These are phyloP conservation scores for Harpalus rubripes DNA, from an alignment of 2,888 invertebrate species.

Conservation along the genomic window DNA sequence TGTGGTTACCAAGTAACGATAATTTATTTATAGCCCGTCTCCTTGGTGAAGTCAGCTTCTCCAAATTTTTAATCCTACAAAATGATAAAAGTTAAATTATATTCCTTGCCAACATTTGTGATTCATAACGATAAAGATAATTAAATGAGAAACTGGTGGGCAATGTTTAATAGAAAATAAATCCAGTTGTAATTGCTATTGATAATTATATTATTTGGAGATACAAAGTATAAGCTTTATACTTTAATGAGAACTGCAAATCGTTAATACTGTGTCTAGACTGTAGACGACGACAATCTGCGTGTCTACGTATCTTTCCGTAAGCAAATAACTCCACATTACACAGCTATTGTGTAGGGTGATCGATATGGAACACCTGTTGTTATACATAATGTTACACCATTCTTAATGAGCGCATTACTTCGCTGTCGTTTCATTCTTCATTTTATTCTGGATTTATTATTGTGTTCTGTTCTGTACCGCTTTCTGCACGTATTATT, in stretches of 20 bases:
- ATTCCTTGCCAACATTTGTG: not conserved
- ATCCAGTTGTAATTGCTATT: not conserved
- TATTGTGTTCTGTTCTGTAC: not conserved
- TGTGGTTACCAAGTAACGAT: no score
- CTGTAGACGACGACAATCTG: not conserved
- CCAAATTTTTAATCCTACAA: not conserved
- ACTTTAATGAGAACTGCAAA: not conserved
- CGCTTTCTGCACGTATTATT: not conserved
- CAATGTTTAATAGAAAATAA: not conserved
- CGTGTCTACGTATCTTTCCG: not conserved
- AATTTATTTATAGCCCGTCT: no score
- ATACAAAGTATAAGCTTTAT: not conserved
- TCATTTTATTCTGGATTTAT: not conserved
- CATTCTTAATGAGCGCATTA: not conserved
- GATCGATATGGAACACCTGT: not conserved
- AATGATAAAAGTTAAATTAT: constrained; percentile 4
- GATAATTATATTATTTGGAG: not conserved
- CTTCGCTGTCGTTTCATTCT: not conserved
- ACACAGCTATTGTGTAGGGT: not conserved
- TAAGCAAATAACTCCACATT: constrained; percentile 3
- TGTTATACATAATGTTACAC: not conserved
- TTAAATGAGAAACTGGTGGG: not conserved
- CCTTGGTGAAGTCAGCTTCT: no score
- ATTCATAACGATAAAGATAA: not conserved
- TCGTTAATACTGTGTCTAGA: not conserved